phyloP scores from a whole-genome alignment of 2,797 vertebrate species.

The Gila robusta region DNA sequence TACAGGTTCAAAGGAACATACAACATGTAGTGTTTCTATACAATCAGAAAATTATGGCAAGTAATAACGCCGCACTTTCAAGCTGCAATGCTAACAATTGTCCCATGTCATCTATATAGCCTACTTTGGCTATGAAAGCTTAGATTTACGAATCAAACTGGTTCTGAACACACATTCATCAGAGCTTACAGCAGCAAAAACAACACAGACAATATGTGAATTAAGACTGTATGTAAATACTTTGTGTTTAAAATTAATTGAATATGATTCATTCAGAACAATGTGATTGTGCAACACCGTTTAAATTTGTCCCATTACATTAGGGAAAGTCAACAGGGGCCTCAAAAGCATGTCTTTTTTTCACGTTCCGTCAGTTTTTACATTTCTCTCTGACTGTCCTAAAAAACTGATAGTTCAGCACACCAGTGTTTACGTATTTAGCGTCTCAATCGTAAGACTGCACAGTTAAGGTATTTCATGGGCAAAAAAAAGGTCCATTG shows the following conservation, averaged over 20 bases:
- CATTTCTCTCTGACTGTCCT: not conserved
- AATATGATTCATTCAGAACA: not conserved
- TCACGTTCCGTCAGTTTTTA: constrained; percentile 7
- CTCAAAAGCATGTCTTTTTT: not conserved
- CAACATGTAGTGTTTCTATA: not conserved
- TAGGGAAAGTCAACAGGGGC: not conserved
- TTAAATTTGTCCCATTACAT: not conserved
- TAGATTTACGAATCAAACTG: not conserved
- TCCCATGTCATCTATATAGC: not conserved
- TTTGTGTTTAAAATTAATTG: not conserved
- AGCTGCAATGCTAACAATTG: not conserved
- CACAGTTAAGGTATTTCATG: not conserved
- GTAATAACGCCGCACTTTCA: constrained; percentile 4
- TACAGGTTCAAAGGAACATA: not conserved
- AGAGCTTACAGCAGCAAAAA: constrained; percentile 12
- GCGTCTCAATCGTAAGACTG: not conserved
- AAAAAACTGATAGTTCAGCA: constrained; percentile 6
- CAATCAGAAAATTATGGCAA: not conserved
- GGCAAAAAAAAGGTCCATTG: not conserved
- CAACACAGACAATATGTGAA: not conserved
- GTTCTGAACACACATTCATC: not conserved
- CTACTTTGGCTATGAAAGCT: not conserved
- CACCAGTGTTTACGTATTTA: constrained; percentile 13
- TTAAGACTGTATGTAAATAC: constrained; percentile 21
- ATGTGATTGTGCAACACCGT: constrained; percentile 21